Percentiles rank a stretch among this genome's conserved stretches.
phyloP scores from a whole-genome alignment of 1,140 invertebrate genomes.

The Papilio polyxenes region DNA sequence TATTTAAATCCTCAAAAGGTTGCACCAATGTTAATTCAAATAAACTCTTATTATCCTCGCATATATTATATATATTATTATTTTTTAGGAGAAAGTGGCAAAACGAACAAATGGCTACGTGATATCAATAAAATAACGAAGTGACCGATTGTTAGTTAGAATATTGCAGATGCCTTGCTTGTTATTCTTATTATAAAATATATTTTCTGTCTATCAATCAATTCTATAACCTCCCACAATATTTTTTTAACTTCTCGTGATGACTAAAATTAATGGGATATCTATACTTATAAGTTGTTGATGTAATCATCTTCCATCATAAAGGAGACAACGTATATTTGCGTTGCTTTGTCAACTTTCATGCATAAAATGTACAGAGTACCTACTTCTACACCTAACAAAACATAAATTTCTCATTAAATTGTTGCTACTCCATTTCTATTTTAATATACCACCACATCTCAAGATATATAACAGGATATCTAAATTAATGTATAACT shows the following conservation, averaged over 20 bases:
- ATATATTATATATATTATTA: too few species aligned
- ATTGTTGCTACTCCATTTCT: not conserved
- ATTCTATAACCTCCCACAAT: too few species aligned
- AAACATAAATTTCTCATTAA: not conserved
- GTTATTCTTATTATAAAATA: too few species aligned
- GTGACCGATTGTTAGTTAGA: too few species aligned
- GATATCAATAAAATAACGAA: too few species aligned
- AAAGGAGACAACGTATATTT: not conserved
- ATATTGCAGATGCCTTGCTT: too few species aligned
- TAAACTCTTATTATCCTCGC: too few species aligned
- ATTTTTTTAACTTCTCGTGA: too few species aligned
- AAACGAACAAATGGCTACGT: too few species aligned
- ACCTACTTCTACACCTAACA: not conserved
- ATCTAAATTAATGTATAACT: not conserved
- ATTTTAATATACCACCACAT: not conserved
- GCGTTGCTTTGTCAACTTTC: not conserved
- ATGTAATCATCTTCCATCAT: not conserved
- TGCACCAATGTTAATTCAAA: not conserved
- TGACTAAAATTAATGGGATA: not conserved
- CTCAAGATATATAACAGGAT: too few species aligned
- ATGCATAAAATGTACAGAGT: not conserved
- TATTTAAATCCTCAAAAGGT: not conserved
- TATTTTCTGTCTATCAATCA: too few species aligned
- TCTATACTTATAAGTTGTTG: not conserved
- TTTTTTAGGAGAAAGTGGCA: too few species aligned